Evolutionary conservation across 2,888 invertebrate species (phyloP).

Genomic region (Sphaerophoria taeniata): DNA sequence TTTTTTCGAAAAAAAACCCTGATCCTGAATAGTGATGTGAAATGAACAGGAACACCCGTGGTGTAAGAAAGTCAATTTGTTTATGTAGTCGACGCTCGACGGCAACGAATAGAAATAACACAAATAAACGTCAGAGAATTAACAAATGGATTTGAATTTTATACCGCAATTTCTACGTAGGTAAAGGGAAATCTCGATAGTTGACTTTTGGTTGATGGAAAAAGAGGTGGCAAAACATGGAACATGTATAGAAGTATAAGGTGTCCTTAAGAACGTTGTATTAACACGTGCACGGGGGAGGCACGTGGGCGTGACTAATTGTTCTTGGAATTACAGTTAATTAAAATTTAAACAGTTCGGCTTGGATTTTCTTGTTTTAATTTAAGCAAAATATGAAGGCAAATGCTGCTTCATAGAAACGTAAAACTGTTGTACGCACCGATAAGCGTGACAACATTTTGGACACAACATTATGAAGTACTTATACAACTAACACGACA

Average conservation of each 20-base stretch:
- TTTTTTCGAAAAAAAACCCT: constrained; percentile 36
- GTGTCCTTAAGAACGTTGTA: no score
- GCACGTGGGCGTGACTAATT: constrained; percentile 59
- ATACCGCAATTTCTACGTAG: constrained; percentile 31
- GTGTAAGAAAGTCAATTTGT: constrained; percentile 68
- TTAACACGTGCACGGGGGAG: no score
- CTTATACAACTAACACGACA: no score
- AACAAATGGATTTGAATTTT: constrained; percentile 70
- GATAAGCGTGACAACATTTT: no score
- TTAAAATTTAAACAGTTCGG: no score
- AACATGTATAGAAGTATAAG: background rate
- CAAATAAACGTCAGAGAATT: constrained; percentile 67
- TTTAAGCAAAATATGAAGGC: no score
- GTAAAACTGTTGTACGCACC: no score
- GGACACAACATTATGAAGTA: no score
- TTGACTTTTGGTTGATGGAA: constrained; percentile 4
- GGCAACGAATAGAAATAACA: constrained; percentile 61
- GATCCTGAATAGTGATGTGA: constrained; percentile 63
- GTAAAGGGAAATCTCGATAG: constrained; percentile 46
- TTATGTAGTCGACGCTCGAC: constrained; percentile 41
- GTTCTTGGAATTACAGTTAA: constrained; percentile 12
- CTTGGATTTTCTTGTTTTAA: no score
- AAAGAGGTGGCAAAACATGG: constrained; percentile 40
- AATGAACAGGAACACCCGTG: constrained; percentile 56
- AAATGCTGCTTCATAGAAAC: no score